Conservation (phyloP, 2,113 vertebrate species). For the Labeo rohita region DNA sequence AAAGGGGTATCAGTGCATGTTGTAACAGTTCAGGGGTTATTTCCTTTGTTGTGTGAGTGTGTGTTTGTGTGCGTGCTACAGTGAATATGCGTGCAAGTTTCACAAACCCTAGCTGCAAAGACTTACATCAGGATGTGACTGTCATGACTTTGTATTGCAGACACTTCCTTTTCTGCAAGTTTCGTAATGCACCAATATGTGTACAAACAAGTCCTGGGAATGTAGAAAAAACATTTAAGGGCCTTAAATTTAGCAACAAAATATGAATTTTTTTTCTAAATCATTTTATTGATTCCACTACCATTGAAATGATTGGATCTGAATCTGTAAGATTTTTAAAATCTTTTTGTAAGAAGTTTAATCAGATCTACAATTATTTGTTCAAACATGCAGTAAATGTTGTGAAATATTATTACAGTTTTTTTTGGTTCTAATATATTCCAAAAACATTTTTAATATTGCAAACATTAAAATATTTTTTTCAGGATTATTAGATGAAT, state of each 20-base stretch:
- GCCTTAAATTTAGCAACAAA: background rate
- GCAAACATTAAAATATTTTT: too few relatives aligned
- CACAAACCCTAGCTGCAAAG: constrained; percentile 61
- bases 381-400: background rate
- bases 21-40: background rate
- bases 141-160: constrained; percentile 63
- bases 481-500: background rate
- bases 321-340: too few relatives aligned
- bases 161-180: constrained; percentile 32
- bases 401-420: background rate
- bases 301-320: background rate
- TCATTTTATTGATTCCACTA: background rate
- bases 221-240: background rate
- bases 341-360: background rate
- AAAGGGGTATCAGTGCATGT: background rate
- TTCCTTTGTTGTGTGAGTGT: background rate
- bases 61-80: constrained; percentile 8
- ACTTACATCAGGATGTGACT: constrained; percentile 53
- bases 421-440: background rate
- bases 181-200: background rate
- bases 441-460: background rate
- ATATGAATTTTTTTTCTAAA: background rate
- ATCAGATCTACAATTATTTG: background rate
- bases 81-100: background rate
- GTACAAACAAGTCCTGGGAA: background rate